A percentile compares a stretch with the other conserved stretches of the same genome.
These are phyloP conservation scores for Meloidogyne floridensis DNA, from an alignment of 1,140 invertebrate species.

Conservation along the genomic window DNA sequence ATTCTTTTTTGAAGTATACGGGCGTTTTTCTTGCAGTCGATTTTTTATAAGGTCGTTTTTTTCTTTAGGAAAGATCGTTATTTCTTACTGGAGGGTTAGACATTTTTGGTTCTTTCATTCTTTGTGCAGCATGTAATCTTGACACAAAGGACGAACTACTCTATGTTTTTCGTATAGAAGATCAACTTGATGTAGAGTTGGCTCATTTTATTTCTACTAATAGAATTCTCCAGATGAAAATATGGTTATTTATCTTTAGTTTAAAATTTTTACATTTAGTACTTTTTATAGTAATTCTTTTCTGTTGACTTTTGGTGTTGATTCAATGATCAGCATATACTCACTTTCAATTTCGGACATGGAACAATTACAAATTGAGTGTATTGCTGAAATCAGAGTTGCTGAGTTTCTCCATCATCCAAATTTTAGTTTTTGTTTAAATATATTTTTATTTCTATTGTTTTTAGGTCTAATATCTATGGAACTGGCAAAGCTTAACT, in stretches of 20 bases:
- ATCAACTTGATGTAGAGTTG: slow-evolving; percentile 83
- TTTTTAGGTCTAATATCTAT: slow-evolving; percentile 79
- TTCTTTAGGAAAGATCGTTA: slow-evolving; percentile 84
- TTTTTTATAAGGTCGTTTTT: no score
- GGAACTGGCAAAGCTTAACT: slow-evolving; percentile 78
- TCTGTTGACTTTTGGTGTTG: slow-evolving; percentile 62
- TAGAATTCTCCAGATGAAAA: slow-evolving; percentile 81
- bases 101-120: slow-evolving; percentile 84
- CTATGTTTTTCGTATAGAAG: slow-evolving; percentile 72
- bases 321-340: slow-evolving; percentile 49
- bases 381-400: slow-evolving; percentile 82
- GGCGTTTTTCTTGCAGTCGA: no score
- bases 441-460: background rate
- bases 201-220: slow-evolving; percentile 78
- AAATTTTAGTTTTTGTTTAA: slow-evolving; percentile 72
- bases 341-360: slow-evolving; percentile 67
- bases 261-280: background rate
- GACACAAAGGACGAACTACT: slow-evolving; percentile 80
- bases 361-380: slow-evolving; percentile 76
- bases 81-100: slow-evolving; percentile 91
- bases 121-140: slow-evolving; percentile 81
- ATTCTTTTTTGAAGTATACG: no score
- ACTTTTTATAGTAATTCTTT: slow-evolving; percentile 73
- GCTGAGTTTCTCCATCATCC: slow-evolving; percentile 88
- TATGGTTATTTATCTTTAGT: slow-evolving; percentile 71